Evolutionary conservation across 2,888 invertebrate species (phyloP), one percentile per base, ranked within the genome.

Genomic region (Hymenopus coronatus): DNA sequence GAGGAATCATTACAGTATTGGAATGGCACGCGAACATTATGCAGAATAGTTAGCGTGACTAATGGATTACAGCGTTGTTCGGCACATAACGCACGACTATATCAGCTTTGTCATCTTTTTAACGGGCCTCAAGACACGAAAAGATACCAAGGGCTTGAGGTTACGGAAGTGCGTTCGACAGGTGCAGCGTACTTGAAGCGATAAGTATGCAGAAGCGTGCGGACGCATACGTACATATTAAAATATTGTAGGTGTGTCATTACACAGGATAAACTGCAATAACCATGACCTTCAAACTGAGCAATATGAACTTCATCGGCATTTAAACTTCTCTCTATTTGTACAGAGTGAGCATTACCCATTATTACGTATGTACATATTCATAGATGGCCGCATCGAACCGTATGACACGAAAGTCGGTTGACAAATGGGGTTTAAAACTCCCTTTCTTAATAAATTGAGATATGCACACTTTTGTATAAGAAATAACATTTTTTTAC

Each of bases 11-110:
- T 70, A 70, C 54, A 70, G 54, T 70, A 25, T 70, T 70, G 54
- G 54, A 25, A 70, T 25, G 85, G 85, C 85, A 85, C 85, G 85
- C 85, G 70, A 54, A 46, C 85, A 70, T 85, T 85, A 85, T 85
- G 85, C 28, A 85, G 54, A 85, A 85, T 85, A 85, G 70, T 20
- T 54, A 84, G 85, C 54, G 70, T 54, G 46, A 85, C 85, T 54
- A 85, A 85, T 85, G 85, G 85, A 85, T 85, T 85, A 70, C 84
- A 84, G 30, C n/a, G 40, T 46, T 84, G 14, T n/a, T 70, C 70
- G 20, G 46, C 85, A 85, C 85, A 85, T 85, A 85, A 46, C 46
- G 46, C 85, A 70, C 85, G n/a, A 30, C 84, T 70, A 70, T 70
- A 70, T 70, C 28, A 85, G 85, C 70, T 85, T 85, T 54, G 85